Evolutionary conservation across 2,888 invertebrate genomes (phyloP).

Genomic region (Phalangium opilio): DNA sequence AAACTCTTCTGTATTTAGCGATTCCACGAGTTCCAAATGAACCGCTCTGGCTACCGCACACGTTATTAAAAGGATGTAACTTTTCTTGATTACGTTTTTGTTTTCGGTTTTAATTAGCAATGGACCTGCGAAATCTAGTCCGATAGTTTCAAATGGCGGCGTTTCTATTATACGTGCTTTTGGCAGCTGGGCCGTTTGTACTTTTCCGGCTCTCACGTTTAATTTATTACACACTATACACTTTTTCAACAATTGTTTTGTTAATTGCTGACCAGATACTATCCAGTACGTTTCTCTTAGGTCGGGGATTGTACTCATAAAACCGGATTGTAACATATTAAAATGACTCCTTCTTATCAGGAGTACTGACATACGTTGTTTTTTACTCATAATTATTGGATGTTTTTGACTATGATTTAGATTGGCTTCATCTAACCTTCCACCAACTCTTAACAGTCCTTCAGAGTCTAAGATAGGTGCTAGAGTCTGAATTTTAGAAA

Average conservation of each 20-base stretch:
- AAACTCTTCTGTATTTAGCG: constrained; percentile 23
- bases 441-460: too few relatives aligned
- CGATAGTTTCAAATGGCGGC: constrained; percentile 26
- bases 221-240: constrained; percentile 1
- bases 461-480: too few relatives aligned
- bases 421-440: too few relatives aligned
- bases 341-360: too few relatives aligned
- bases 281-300: constrained; percentile 3
- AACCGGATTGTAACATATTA: not conserved
- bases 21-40: constrained; percentile 28
- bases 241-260: not conserved
- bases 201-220: constrained; percentile 1
- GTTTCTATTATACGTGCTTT: not conserved
- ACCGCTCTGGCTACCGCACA: constrained; percentile 29
- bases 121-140: too few relatives aligned
- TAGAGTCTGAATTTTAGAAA: too few relatives aligned
- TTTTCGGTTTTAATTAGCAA: too few relatives aligned
- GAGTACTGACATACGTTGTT: too few relatives aligned
- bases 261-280: not conserved
- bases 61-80: constrained; percentile 28
- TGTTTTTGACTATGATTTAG: too few relatives aligned
- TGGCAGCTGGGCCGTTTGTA: not conserved
- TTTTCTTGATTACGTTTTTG: too few relatives aligned
- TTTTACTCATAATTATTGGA: too few relatives aligned
- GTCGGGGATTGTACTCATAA: not conserved